phyloP scores from a whole-genome alignment of 2,888 invertebrate species.

The Myathropa florea region DNA sequence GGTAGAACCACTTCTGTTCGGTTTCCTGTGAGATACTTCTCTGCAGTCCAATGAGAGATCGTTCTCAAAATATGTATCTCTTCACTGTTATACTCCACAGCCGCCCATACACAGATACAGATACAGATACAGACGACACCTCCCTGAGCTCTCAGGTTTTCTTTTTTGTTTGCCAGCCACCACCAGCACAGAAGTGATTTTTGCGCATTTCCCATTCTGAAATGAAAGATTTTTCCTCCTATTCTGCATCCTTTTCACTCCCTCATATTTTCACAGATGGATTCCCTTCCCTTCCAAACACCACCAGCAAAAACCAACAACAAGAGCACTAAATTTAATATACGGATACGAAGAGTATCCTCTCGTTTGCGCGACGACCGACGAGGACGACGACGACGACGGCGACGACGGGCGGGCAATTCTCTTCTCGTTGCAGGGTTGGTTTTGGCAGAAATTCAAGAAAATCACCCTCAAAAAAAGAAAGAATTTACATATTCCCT shows the following conservation, averaged over 20 bases:
- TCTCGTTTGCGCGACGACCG: conserved; percentile 9
- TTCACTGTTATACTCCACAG: conserved; percentile 9
- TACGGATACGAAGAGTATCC: conserved; percentile 25
- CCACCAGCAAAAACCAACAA: neutral
- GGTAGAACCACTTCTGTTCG: conserved; percentile 35
- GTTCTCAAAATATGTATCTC: conserved; percentile 56
- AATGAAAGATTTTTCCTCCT: conserved; percentile 46
- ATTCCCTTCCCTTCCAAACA: conserved; percentile 22
- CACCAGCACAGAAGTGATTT: conserved; percentile 53
- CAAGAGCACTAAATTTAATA: conserved; percentile 5
- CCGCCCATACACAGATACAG: conserved; percentile 29
- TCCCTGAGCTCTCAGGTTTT: neutral
- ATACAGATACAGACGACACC: neutral
- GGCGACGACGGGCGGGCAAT: conserved; percentile 13
- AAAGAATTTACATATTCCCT: conserved; percentile 58
- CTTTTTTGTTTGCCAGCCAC: neutral
- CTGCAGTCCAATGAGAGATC: conserved; percentile 68
- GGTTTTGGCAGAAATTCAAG: conserved; percentile 73
- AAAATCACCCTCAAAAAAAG: conserved; percentile 64
- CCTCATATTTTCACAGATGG: conserved; percentile 59
- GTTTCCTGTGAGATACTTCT: conserved; percentile 62
- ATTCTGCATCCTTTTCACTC: conserved; percentile 69
- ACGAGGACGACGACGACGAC: neutral
- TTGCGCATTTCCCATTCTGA: conserved; percentile 65
- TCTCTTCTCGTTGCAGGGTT: conserved; percentile 54